phyloP scores from a whole-genome alignment of 2,797 vertebrate genomes.

The Poeciliopsis infans region DNA sequence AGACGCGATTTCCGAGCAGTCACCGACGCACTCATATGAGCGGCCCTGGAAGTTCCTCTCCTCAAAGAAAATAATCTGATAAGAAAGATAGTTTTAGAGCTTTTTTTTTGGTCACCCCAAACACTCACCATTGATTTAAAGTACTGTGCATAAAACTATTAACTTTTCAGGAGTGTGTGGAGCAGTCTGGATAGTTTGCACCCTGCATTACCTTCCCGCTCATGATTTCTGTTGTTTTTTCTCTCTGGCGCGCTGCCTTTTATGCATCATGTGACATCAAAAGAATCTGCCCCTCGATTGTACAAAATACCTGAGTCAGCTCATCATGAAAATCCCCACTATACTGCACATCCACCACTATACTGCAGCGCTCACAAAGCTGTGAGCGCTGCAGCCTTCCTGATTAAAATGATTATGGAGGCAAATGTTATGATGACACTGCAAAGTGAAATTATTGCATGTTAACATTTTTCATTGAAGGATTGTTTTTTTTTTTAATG shows the following conservation, averaged over 20 bases:
- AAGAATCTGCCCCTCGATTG: slow-evolving; percentile 59
- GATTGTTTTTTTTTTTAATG: not conserved
- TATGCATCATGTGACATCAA: slow-evolving; percentile 68
- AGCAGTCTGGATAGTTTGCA: not conserved
- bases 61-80: slow-evolving; percentile 57
- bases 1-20: slow-evolving; percentile 56
- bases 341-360: slow-evolving; percentile 36
- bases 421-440: slow-evolving; percentile 18
- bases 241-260: slow-evolving; percentile 56
- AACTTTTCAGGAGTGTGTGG: not conserved
- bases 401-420: slow-evolving; percentile 26
- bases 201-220: slow-evolving; percentile 55
- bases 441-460: slow-evolving; percentile 31
- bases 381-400: slow-evolving; percentile 22
- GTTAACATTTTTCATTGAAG: slow-evolving; percentile 12
- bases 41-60: slow-evolving; percentile 53
- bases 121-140: not conserved
- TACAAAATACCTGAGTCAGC: slow-evolving; percentile 63
- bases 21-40: slow-evolving; percentile 52
- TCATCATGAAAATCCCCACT: slow-evolving; percentile 32
- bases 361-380: slow-evolving; percentile 35
- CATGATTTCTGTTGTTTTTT: slow-evolving; percentile 61
- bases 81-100: slow-evolving; percentile 16
- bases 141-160: not conserved
- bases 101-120: slow-evolving; percentile 4